These are phyloP conservation scores for Zapus hudsonius DNA, from an alignment of 2,113 vertebrate genomes.

Conservation along the genomic window DNA sequence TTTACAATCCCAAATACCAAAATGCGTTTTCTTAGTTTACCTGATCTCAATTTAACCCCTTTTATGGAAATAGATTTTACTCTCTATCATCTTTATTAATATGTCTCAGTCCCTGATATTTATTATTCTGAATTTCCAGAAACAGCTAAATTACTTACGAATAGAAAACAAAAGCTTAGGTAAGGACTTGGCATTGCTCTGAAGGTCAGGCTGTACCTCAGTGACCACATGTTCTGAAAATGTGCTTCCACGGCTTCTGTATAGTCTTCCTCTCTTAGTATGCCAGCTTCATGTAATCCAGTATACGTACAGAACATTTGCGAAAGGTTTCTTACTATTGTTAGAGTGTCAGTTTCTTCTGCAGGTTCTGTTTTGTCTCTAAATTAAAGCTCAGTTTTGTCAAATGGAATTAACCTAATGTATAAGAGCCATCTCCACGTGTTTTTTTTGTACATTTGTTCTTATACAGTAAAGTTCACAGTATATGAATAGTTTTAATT, in stretches of 20 bases:
- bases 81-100: slow-evolving; percentile 23
- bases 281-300: background rate
- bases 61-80: slow-evolving; percentile 23
- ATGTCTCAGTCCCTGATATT: background rate
- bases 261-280: background rate
- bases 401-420: slow-evolving; percentile 24
- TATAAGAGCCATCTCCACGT: slow-evolving; percentile 22
- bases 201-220: background rate
- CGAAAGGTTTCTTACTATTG: background rate
- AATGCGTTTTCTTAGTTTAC: background rate
- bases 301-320: background rate
- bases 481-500: background rate
- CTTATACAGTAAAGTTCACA: background rate
- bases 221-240: background rate
- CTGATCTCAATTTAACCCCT: background rate
- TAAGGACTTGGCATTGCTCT: background rate
- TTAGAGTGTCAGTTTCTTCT: background rate
- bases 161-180: background rate
- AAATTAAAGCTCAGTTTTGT: slow-evolving; percentile 13
- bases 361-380: background rate
- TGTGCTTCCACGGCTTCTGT: background rate
- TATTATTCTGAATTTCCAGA: slow-evolving; percentile 23
- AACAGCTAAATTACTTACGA: slow-evolving; percentile 26
- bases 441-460: slow-evolving; percentile 49
- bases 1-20: slow-evolving; percentile 42